Evolutionary conservation across 2,797 vertebrate genomes (phyloP).

Genomic region (Dermochelys coriacea): DNA sequence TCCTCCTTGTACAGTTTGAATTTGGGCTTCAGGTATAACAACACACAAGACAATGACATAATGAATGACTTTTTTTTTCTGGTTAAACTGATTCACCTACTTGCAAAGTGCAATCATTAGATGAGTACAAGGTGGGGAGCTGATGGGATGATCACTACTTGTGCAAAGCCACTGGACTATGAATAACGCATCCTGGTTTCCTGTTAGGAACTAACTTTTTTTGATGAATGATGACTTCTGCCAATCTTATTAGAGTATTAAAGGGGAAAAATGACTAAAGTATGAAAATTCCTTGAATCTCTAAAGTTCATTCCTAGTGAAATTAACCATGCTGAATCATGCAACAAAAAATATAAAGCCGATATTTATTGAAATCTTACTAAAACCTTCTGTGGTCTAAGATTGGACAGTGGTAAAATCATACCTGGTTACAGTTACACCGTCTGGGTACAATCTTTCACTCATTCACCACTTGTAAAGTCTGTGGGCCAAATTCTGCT

Average conservation of each 20-base stretch:
- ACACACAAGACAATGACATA: background rate
- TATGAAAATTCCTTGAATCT: background rate
- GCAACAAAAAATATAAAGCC: background rate
- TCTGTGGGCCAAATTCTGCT: background rate
- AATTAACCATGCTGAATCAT: background rate
- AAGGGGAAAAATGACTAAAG: background rate
- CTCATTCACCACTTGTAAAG: background rate
- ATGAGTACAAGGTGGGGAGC: conserved; percentile 49
- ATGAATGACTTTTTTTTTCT: conserved; percentile 39
- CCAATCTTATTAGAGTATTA: background rate
- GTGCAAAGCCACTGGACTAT: conserved; percentile 53
- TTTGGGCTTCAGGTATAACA: background rate
- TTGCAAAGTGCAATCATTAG: conserved; percentile 36
- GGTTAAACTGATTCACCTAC: conserved; percentile 55
- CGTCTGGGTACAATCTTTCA: background rate
- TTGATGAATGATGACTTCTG: background rate
- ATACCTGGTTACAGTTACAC: fast-evolving
- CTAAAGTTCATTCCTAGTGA: background rate
- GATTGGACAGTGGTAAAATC: background rate
- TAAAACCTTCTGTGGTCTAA: background rate
- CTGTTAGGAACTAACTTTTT: background rate
- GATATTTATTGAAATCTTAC: background rate
- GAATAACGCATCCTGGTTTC: conserved; percentile 21
- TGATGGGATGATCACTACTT: background rate
- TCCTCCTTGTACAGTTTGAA: background rate